Conservation (phyloP, 1,140 invertebrate genomes). For the Whitmania pigra region DNA sequence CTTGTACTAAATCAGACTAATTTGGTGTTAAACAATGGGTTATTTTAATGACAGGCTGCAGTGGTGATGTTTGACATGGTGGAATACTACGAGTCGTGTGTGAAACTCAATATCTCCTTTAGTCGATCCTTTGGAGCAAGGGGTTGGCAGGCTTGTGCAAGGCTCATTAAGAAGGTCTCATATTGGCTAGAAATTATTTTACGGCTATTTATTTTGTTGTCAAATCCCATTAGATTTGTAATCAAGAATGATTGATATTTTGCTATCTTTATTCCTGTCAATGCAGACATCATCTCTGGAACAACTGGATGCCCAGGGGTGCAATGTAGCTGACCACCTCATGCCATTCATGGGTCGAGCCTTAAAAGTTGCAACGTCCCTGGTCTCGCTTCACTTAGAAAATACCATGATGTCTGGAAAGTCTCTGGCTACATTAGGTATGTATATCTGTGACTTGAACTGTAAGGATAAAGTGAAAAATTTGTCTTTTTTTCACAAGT, state of each 20-base stretch:
- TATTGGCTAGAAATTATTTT: not conserved
- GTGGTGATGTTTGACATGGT: conserved; percentile 77
- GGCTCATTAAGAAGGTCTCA: conserved; percentile 63
- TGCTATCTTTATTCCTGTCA: conserved; percentile 8
- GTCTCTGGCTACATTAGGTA: conserved; percentile 55
- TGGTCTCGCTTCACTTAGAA: conserved; percentile 60
- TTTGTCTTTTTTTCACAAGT: no score
- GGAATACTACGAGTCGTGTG: conserved; percentile 74
- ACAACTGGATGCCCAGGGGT: conserved; percentile 55
- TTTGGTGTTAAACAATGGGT: not conserved
- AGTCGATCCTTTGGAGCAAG: conserved; percentile 58
- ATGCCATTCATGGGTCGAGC: conserved; percentile 58
- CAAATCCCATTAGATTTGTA: not conserved
- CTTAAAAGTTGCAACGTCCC: conserved; percentile 52
- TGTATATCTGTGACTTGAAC: conserved; percentile 26
- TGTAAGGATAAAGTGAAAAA: no score
- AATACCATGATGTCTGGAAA: conserved; percentile 56
- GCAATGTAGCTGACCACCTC: conserved; percentile 54
- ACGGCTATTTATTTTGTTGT: not conserved
- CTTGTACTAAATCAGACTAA: not conserved
- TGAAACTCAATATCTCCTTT: conserved; percentile 61
- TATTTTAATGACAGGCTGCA: conserved; percentile 37
- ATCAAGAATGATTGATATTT: not conserved
- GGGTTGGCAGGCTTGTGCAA: conserved; percentile 66
- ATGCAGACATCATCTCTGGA: conserved; percentile 57